Conservation (phyloP, 2,888 invertebrate species). For the Griposia aprilina region DNA sequence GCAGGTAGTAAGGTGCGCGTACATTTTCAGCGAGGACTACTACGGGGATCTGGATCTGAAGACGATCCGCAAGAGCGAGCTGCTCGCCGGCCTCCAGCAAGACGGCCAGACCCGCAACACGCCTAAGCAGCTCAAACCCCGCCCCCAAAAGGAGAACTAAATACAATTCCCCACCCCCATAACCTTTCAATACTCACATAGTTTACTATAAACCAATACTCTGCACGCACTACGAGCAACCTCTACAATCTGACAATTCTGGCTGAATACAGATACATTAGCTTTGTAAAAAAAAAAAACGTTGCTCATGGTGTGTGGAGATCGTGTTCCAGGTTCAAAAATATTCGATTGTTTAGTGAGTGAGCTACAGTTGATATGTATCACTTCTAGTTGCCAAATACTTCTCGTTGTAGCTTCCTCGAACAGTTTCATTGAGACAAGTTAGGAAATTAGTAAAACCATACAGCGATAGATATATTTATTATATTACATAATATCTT, state of each 20-base stretch:
- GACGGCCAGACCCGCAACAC: slow-evolving; percentile 88
- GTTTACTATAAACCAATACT: slow-evolving; percentile 75
- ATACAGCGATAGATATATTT: slow-evolving; percentile 86
- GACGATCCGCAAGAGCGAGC: slow-evolving; percentile 98
- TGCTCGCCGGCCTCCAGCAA: slow-evolving; percentile 94
- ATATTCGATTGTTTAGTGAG: slow-evolving; percentile 81
- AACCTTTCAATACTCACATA: slow-evolving; percentile 88
- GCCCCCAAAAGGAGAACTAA: slow-evolving; percentile 91
- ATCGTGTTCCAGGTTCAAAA: slow-evolving; percentile 83
- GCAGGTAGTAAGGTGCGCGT: slow-evolving; percentile 88
- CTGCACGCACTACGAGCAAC: slow-evolving; percentile 79
- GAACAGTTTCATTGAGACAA: slow-evolving; percentile 83
- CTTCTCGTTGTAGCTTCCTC: slow-evolving; percentile 83
- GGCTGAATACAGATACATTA: slow-evolving; percentile 64
- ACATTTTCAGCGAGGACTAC: slow-evolving; percentile 97
- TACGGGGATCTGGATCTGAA: slow-evolving; percentile 98
- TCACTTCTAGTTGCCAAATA: slow-evolving; percentile 90
- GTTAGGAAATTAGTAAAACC: slow-evolving; percentile 82
- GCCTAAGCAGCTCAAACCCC: slow-evolving; percentile 89
- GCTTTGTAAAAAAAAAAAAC: slow-evolving; percentile 55
- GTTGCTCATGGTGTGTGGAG: slow-evolving; percentile 81
- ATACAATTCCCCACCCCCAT: slow-evolving; percentile 75
- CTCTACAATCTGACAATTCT: slow-evolving; percentile 56
- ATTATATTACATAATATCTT: slow-evolving; percentile 82
- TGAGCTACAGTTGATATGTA: slow-evolving; percentile 85